A percentile compares a stretch with the other conserved stretches of the same genome.
Evolutionary conservation across 2,113 vertebrate genomes (phyloP).

Genomic region (Laticauda colubrina): DNA sequence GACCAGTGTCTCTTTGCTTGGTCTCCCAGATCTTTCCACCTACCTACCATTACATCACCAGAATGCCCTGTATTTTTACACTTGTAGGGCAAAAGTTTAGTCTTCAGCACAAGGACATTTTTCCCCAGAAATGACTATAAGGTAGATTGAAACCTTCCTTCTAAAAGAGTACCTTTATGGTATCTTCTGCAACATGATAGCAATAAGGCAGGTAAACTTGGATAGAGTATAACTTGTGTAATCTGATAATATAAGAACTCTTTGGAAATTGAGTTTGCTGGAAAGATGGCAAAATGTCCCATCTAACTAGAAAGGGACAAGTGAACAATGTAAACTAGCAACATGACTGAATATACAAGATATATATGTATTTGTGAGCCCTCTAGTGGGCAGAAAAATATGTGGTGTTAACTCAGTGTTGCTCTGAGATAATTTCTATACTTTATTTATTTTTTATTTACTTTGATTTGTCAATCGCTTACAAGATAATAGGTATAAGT

Average conservation of each 20-base stretch:
- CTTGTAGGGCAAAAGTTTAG: neutral
- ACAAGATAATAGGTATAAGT: too few relatives aligned
- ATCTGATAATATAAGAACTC: neutral
- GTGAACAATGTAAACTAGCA: neutral
- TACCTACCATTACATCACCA: neutral
- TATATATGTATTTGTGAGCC: neutral
- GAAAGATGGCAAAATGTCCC: neutral
- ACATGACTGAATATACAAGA: neutral
- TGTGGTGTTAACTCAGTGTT: neutral
- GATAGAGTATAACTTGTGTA: neutral
- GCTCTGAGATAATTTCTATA: too few relatives aligned
- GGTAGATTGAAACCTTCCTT: neutral
- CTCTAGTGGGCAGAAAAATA: conserved; percentile 9
- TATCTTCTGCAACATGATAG: neutral
- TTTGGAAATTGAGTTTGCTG: neutral
- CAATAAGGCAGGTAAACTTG: neutral
- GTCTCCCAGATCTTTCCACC: neutral
- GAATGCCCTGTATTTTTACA: neutral
- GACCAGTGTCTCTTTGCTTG: neutral
- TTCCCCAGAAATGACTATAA: neutral
- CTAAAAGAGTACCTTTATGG: neutral
- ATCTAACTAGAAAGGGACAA: neutral
- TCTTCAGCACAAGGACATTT: neutral
- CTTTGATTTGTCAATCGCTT: too few relatives aligned
- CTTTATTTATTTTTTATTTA: too few relatives aligned